phyloP scores from a whole-genome alignment of 1,140 invertebrate genomes.

The Tenebrio molitor region DNA sequence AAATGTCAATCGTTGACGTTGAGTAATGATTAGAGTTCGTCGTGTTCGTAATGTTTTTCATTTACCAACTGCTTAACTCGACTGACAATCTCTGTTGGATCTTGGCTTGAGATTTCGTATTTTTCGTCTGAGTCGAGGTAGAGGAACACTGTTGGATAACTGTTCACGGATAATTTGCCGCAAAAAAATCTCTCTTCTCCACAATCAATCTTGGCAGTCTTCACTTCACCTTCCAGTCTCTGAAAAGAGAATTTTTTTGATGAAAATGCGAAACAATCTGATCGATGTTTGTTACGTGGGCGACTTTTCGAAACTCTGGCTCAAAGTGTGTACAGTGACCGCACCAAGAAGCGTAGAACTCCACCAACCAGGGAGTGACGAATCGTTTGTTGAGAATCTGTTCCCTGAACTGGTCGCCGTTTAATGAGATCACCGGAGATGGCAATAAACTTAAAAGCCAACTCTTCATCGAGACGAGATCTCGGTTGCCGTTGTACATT shows the following conservation, averaged over 20 bases:
- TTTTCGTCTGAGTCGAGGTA: slow-evolving; percentile 58
- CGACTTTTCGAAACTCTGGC: slow-evolving; percentile 77
- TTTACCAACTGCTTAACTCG: slow-evolving; percentile 56
- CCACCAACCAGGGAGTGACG: slow-evolving; percentile 74
- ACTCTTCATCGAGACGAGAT: slow-evolving; percentile 71
- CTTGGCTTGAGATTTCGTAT: slow-evolving; percentile 56
- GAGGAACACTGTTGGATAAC: slow-evolving; percentile 77
- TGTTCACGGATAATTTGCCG: slow-evolving; percentile 74
- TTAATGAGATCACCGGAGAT: slow-evolving; percentile 67
- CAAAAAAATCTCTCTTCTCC: slow-evolving; percentile 82
- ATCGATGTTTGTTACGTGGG: slow-evolving; percentile 74
- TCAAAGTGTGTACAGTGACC: slow-evolving; percentile 79
- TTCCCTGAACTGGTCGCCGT: slow-evolving; percentile 63
- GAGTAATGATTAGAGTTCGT: slow-evolving; percentile 63
- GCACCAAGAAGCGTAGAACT: slow-evolving; percentile 85
- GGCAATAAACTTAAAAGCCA: slow-evolving; percentile 77
- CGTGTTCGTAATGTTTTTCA: slow-evolving; percentile 54
- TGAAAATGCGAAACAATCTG: neutral
- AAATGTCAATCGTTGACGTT: slow-evolving; percentile 10
- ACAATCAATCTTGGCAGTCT: slow-evolving; percentile 86
- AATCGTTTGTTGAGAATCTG: slow-evolving; percentile 66
- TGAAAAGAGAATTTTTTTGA: slow-evolving; percentile 51
- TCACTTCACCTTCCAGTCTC: slow-evolving; percentile 76
- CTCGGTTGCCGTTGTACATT: slow-evolving; percentile 73
- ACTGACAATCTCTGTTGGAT: slow-evolving; percentile 56